Evolutionary conservation across 1,140 invertebrate species (phyloP).

Genomic region (Drosophila tristis): DNA sequence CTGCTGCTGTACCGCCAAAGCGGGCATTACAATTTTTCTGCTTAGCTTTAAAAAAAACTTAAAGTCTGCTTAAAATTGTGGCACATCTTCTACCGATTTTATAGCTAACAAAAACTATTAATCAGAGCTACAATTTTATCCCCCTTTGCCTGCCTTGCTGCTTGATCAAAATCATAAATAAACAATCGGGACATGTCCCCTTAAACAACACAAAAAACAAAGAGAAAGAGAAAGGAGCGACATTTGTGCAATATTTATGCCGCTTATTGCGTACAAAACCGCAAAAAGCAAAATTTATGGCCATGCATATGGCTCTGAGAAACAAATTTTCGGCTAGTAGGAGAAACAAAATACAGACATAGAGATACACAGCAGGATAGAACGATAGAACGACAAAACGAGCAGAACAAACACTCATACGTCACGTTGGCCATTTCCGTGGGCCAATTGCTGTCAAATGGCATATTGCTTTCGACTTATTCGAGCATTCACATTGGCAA

Average conservation of each 20-base stretch:
- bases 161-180: slow-evolving; percentile 8
- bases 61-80: too few relatives aligned
- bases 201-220: too few relatives aligned
- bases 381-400: too few relatives aligned
- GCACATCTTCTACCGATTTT: too few relatives aligned
- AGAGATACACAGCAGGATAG: slow-evolving; percentile 2
- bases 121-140: too few relatives aligned
- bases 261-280: slow-evolving; percentile 45
- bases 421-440: slow-evolving; percentile 33
- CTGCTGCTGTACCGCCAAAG: too few relatives aligned
- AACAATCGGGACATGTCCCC: too few relatives aligned
- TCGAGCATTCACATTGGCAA: slow-evolving; percentile 12
- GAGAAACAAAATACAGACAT: not conserved
- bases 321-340: slow-evolving; percentile 34
- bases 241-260: slow-evolving; percentile 47
- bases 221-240: not conserved
- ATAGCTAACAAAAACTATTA: too few relatives aligned
- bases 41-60: too few relatives aligned
- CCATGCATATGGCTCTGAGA: slow-evolving; percentile 35
- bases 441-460: slow-evolving; percentile 70
- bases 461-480: slow-evolving; percentile 61
- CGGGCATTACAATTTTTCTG: too few relatives aligned
- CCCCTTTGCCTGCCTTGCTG: not conserved
- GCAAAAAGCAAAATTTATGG: slow-evolving; percentile 57
- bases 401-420: slow-evolving; percentile 31